These are phyloP conservation scores for Lycaena phlaeas DNA, from an alignment of 2,888 invertebrate genomes.

Conservation along the genomic window DNA sequence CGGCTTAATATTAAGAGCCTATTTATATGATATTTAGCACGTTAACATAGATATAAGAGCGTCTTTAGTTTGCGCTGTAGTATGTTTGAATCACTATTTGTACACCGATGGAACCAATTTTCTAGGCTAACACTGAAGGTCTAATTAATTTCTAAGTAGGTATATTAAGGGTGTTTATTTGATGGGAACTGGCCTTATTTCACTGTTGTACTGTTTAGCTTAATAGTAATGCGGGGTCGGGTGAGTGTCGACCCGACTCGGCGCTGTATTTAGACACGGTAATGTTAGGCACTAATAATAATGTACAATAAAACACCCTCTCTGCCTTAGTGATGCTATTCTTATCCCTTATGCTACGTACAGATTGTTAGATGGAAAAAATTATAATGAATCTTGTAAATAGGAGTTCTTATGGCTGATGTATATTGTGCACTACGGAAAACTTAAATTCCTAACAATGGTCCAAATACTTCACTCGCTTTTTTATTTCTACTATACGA, in stretches of 20 bases:
- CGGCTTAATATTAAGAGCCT: constrained; percentile 43
- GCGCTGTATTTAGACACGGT: constrained; percentile 18
- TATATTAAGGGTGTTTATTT: constrained; percentile 37
- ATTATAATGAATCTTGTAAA: constrained; percentile 42
- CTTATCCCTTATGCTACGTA: constrained; percentile 46
- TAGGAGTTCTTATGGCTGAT: constrained; percentile 58
- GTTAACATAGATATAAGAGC: constrained; percentile 42
- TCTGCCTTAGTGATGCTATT: constrained; percentile 69
- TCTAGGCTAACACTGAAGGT: constrained; percentile 42
- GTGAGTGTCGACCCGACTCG: too few species aligned
- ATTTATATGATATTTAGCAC: constrained; percentile 48
- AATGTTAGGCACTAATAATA: constrained; percentile 48
- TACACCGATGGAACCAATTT: constrained; percentile 57
- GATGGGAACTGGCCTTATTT: constrained; percentile 39
- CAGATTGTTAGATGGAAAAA: constrained; percentile 5
- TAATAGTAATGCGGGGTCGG: constrained; percentile 18
- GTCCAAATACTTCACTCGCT: constrained; percentile 71
- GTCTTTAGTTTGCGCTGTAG: constrained; percentile 48
- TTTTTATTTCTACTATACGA: constrained; percentile 69
- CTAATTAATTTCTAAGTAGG: constrained; percentile 43
- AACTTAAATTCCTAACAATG: constrained; percentile 70
- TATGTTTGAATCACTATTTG: constrained; percentile 24
- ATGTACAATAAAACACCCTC: constrained; percentile 67
- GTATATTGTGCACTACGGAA: constrained; percentile 65
- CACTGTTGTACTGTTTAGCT: constrained; percentile 35